These are phyloP conservation scores for Gymnothorax reevesii DNA, from an alignment of 2,797 vertebrate genomes.

Conservation along the genomic window DNA sequence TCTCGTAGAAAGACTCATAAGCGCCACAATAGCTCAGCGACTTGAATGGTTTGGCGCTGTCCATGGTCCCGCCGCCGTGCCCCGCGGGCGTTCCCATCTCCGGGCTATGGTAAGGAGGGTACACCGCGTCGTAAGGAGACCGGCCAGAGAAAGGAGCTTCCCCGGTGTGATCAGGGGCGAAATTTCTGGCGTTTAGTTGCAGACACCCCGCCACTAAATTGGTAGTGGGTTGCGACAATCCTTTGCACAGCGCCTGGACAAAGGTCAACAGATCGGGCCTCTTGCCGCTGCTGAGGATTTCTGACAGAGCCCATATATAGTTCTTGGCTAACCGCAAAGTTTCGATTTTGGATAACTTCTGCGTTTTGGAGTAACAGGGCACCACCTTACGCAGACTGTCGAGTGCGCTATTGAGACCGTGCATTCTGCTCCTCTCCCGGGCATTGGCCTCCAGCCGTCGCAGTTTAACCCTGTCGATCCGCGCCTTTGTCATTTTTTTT, in stretches of 20 bases:
- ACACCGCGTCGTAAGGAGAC: slow-evolving; percentile 81
- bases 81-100: slow-evolving; percentile 75
- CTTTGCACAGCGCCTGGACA: slow-evolving; percentile 88
- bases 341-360: slow-evolving; percentile 93
- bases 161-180: slow-evolving; percentile 75
- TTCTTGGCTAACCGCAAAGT: slow-evolving; percentile 90
- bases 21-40: slow-evolving; percentile 81
- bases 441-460: slow-evolving; percentile 87
- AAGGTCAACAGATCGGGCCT: slow-evolving; percentile 87
- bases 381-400: slow-evolving; percentile 91
- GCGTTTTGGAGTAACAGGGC: slow-evolving; percentile 91
- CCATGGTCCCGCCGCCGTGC: slow-evolving; percentile 73
- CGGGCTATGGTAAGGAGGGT: slow-evolving; percentile 81
- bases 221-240: slow-evolving; percentile 89
- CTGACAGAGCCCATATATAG: slow-evolving; percentile 92
- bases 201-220: slow-evolving; percentile 90
- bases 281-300: slow-evolving; percentile 86
- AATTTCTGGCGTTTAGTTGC: slow-evolving; percentile 86
- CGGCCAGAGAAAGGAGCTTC: slow-evolving; percentile 76
- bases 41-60: slow-evolving; percentile 80
- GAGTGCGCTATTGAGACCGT: slow-evolving; percentile 86
- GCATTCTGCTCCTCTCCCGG: slow-evolving; percentile 86
- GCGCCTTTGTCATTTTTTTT: slow-evolving; percentile 84
- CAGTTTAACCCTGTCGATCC: slow-evolving; percentile 85
- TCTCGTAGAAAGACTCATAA: slow-evolving; percentile 87